Conservation (phyloP, 2,888 invertebrate species). For the Papilio elwesi region DNA sequence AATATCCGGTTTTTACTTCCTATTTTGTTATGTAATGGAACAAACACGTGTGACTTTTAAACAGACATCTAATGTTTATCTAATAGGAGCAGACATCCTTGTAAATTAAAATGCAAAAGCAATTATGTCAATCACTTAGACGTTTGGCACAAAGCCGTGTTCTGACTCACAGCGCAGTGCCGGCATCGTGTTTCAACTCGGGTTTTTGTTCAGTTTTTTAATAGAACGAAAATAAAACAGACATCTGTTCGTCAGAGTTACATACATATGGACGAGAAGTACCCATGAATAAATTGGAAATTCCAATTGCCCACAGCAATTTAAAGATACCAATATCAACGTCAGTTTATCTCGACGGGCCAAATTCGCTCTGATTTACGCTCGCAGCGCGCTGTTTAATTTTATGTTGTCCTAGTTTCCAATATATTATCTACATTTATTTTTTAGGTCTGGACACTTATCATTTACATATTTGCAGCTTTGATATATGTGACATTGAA, state of each 20-base stretch:
- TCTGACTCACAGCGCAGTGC: not conserved
- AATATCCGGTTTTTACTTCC: no score
- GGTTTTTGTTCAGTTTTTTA: conserved; percentile 12
- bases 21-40: not conserved
- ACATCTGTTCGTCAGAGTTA: conserved; percentile 13
- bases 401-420: not conserved
- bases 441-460: no score
- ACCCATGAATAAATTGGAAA: conserved; percentile 24
- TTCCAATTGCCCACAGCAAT: conserved; percentile 16
- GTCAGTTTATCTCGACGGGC: conserved; percentile 16
- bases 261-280: conserved; percentile 1
- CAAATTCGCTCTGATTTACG: conserved; percentile 22
- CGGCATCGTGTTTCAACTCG: conserved; percentile 2
- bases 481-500: no score
- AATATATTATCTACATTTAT: not conserved
- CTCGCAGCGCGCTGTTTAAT: not conserved
- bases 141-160: conserved; percentile 17
- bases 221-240: conserved; percentile 5
- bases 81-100: not conserved
- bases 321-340: conserved; percentile 32
- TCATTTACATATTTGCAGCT: no score
- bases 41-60: not conserved
- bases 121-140: conserved; percentile 14
- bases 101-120: not conserved
- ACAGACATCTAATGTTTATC: not conserved